Evolutionary conservation across 2,888 invertebrate genomes (phyloP), one percentile per base, ranked within the genome.

Genomic region (Agelastica alni): DNA sequence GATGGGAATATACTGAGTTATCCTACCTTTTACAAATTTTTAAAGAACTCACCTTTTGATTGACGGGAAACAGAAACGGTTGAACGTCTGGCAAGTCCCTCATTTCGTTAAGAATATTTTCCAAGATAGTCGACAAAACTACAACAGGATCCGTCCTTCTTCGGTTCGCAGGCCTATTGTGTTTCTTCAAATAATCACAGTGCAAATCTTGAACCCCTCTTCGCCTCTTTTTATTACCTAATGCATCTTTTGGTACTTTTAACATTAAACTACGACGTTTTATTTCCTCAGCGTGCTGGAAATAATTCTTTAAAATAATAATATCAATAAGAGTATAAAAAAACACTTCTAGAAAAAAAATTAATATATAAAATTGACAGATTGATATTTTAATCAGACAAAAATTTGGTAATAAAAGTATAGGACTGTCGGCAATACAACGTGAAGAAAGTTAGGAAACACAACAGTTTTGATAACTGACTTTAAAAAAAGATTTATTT

Each of bases 71-170:
- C 64, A 96, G 80, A 78, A 99, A 98, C 0, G 93, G 93, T 65
- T 92, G 90, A 7, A 94, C 93, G 72, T 96, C 95, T 0, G 93
- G 93, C 74, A 97, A 77, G 67, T 91, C 91, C 37, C 96, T 81
- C 84, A 99, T 87, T 71, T 97, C 93, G 70, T 93, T 96, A 6
- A 96, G 79, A 52, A 98, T 94, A 48, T 86, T 86, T 72, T 98
- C 97, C 34, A 97, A 79, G 61, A 96, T 86, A 0, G 93, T 91
- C 0, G 95, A 93, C 48, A 98, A 78, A 0, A 97, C 96, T 9
- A 99, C 96, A 1, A 96, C 87, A 0, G 99, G 99, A 79, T 99
- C 99, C 0, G 96, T 96, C 32, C 98, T 83, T 0, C 95, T 81
- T 4, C 99, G 79, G 72, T 98, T 96, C 0, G 94, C 92, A 0